These are phyloP conservation scores for Phocides pigmalion DNA, from an alignment of 1,140 invertebrate species.

Conservation along the genomic window DNA sequence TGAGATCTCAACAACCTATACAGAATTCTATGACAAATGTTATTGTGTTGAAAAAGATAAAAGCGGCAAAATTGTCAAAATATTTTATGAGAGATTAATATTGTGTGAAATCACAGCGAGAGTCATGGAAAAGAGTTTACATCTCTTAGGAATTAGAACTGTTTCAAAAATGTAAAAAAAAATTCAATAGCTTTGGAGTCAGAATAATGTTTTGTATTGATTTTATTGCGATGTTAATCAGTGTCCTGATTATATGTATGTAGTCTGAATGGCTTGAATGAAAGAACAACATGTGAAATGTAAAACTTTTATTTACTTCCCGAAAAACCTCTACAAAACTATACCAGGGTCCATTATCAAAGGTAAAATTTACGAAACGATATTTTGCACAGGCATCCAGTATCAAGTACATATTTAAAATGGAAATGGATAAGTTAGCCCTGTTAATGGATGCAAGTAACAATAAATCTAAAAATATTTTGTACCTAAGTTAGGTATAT, in stretches of 20 bases:
- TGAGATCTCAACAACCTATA: conserved; percentile 95
- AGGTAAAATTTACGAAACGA: conserved; percentile 69
- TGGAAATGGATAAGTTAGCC: conserved; percentile 10
- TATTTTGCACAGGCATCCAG: conserved; percentile 32
- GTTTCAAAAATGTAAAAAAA: conserved; percentile 93
- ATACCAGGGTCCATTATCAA: conserved; percentile 74
- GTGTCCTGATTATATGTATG: not conserved
- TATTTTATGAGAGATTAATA: conserved; percentile 94
- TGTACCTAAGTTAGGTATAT: conserved; percentile 25
- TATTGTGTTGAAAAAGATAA: conserved; percentile 98
- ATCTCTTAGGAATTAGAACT: conserved; percentile 96
- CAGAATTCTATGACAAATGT: conserved; percentile 99
- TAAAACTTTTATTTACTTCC: conserved; percentile 77
- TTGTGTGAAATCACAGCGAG: conserved; percentile 96
- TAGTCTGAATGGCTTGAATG: conserved; percentile 24
- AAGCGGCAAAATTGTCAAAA: conserved; percentile 89
- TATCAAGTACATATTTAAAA: conserved; percentile 35
- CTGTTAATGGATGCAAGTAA: conserved; percentile 17
- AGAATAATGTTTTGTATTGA: conserved; percentile 22
- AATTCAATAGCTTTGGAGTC: conserved; percentile 6
- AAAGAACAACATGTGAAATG: conserved; percentile 52
- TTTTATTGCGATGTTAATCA: not conserved
- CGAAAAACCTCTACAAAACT: conserved; percentile 82
- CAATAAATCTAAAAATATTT: conserved; percentile 34
- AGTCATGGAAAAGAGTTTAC: conserved; percentile 94